Evolutionary conservation across 2,888 invertebrate species (phyloP), one percentile per base, ranked within the genome.

Genomic region (Noctuana brunneofusca): DNA sequence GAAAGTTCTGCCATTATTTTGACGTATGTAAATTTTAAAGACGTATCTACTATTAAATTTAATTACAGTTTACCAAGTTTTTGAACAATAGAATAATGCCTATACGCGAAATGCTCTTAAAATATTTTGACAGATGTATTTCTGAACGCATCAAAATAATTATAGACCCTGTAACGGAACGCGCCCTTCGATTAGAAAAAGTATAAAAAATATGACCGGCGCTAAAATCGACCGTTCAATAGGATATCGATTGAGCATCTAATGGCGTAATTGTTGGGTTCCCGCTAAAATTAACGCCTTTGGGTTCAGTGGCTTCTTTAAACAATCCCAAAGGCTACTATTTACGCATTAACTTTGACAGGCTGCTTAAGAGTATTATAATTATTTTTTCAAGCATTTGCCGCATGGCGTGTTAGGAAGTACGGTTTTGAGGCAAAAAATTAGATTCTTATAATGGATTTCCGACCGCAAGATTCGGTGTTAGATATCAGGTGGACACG

Each of bases 271-370:
- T 89, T 78, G 86, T 75, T 75, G 78, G 87, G 81, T 87, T 83
- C 78, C 83, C 75, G 76, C 75, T 71, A 81, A 89, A 91, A 88
- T 88, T 89, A 85, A 87, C 89, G 87, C 89, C 88, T 85, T 76
- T 71, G 74, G 75, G 74, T 77, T 80, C 69, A 71, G 79, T 77
- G 77, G 76, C 78, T 77, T 78, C 81, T 75, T 78, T 69, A 77
- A 80, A 74, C 75, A 69, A 68, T 68, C 64, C 69, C 73, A 69
- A 80, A 84, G 79, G 81, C 88, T 87, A 84, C 87, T 87, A 91
- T 91, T 90, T 90, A 88, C 84, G 83, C 89, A 90, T 91, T 90
- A 91, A 75, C 68, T 88, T 79, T 89, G 90, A 89, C 90, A 88
- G 87, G 76, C 85, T 86, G 83, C 84, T 87, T 88, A 87, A 79